These are phyloP conservation scores for Orchestia grillus DNA, from an alignment of 1,140 invertebrate species.

Conservation along the genomic window DNA sequence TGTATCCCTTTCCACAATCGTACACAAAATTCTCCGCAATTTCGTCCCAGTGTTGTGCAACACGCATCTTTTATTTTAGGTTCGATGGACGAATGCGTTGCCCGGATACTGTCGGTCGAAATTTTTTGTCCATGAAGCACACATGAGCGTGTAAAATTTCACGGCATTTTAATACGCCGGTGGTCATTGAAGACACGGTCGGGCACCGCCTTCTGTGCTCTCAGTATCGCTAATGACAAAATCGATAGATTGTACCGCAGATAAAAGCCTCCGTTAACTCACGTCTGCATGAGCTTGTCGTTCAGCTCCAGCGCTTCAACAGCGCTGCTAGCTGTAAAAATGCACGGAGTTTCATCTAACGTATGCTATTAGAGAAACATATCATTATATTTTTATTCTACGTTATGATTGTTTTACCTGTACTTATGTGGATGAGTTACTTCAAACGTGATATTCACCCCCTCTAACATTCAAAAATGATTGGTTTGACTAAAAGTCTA, in stretches of 20 bases:
- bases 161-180: neutral
- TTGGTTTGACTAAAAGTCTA: neutral
- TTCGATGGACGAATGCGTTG: too few species aligned
- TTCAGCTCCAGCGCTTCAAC: neutral
- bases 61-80: too few species aligned
- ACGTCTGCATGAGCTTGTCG: constrained; percentile 22
- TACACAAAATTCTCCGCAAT: too few species aligned
- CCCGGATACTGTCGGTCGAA: neutral
- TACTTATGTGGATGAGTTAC: neutral
- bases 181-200: neutral
- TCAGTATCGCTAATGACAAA: constrained; percentile 48
- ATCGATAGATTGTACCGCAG: constrained; percentile 37
- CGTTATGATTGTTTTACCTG: neutral
- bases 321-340: neutral
- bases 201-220: neutral
- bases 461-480: neutral
- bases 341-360: neutral
- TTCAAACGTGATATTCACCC: neutral
- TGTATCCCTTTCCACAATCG: too few species aligned
- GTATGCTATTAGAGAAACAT: neutral
- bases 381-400: neutral
- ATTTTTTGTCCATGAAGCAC: neutral
- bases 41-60: too few species aligned
- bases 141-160: neutral
- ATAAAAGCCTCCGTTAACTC: constrained; percentile 42